Base-by-base conservation (phyloP, 2,888 invertebrate species). In the Elegia similella region DNA sequence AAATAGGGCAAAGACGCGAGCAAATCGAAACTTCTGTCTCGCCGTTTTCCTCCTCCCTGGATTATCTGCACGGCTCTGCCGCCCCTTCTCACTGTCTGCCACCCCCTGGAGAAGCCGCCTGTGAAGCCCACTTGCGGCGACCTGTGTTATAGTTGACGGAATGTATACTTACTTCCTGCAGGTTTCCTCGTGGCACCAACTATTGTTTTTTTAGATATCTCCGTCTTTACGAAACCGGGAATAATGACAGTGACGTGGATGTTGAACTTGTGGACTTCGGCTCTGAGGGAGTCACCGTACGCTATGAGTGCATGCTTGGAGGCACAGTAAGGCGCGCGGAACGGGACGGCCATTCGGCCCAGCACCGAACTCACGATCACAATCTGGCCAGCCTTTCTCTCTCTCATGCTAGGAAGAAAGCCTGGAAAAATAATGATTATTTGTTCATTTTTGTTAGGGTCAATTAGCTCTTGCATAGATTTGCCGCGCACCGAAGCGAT, bases 241-340 rank as follows among this genome's bases (percentile, higher is more conserved):
- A 50, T 34, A 16, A 50, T 50, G 34, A 50, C 50, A 1, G 50
- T 34, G 12, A 50, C 50, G 2, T 16, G 15, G 32, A 50, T 50
- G n/a, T 50, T 50, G 17, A 50, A 50, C 17, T 50, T 50, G 34
- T 16, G 34, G 16, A 50, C 50, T 17, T 50, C 50, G 12, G 50
- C 17, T 34, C 38, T 34, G 12, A 34, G 13, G 17, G 50, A 34
- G 50, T 50, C 50, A 1, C 34, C 50, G 50, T 38, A 50, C 12
- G 50, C 50, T 7, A 50, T 50, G 12, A 50, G 50, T 6, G 50
- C 50, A n/a, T 50, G 50, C 34, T 50, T 50, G 17, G 50, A 50
- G 12, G 50, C 50, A 16, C 38, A 50, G 38, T 50, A 50, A 1
- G 50, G 50, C 10, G 17, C 38, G 0, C 50, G 50, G 34, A 17